Evolutionary conservation across 2,888 invertebrate genomes (phyloP), one percentile per base, ranked within the genome.

Genomic region (Xestia rhomboidea): DNA sequence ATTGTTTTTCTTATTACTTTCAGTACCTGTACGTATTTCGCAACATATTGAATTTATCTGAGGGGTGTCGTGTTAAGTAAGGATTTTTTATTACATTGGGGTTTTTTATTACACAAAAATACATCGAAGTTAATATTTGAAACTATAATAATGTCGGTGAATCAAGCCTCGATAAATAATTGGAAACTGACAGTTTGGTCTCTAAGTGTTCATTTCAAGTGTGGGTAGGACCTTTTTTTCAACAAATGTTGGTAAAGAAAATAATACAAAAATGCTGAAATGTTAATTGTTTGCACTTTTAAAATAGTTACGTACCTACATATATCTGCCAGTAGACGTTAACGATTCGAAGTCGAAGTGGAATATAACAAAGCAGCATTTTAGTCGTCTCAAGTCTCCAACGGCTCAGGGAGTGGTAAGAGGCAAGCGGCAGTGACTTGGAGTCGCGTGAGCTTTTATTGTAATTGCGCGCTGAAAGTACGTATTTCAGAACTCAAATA

Each of bases 401-500:
- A 78, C 74, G 68, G 64, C 49, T 57, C 54, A 60, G 66, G 63
- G 67, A 78, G 71, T 67, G 82, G 64, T 74, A 76, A 68, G 74
- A 78, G 81, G 71, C 34, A 41, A 84, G 81, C 75, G 77, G 68
- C 21, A 60, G 74, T 68, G 57, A 54, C 21, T 76, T 71, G 49
- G 38, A 75, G 72, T 68, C 66, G 51, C 68, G 63, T 83, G 71
- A 81, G 88, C 81, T 86, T 85, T 86, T 80, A 85, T 80, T 82
- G 64, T 87, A 88, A 87, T 88, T 86, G 86, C 77, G 70, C 18
- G 62, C 71, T 82, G 74, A 86, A 81, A 68, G 79, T 81, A 67
- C 73, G 73, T 63, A 77, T 73, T 83, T 73, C 21, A 49, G 64
- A 67, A 70, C 60, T 62, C 68, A 82, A 81, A 73, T 72, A 62